Evolutionary conservation across 2,888 invertebrate genomes (phyloP).

Genomic region (Camponotus fellah): DNA sequence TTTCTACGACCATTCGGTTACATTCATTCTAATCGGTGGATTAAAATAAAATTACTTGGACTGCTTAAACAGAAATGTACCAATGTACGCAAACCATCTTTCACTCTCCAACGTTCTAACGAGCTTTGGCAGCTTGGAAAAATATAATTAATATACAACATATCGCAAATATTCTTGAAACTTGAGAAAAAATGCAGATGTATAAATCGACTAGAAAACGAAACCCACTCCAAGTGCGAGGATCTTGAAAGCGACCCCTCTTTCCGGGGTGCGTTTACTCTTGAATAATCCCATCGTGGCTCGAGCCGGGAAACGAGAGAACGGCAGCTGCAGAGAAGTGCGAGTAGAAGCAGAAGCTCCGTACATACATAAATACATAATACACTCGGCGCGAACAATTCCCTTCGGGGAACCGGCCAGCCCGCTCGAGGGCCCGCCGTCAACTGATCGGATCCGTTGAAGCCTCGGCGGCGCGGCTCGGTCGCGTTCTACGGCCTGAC

Average conservation of each 20-base stretch:
- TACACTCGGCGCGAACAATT: conserved; percentile 26
- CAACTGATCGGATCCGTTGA: conserved; percentile 57
- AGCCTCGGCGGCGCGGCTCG: conserved; percentile 42
- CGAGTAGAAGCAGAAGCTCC: conserved; percentile 1
- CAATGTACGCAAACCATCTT: not conserved
- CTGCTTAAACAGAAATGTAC: not conserved
- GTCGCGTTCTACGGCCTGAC: conserved; percentile 68
- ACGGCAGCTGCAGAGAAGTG: conserved; percentile 64
- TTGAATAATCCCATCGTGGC: conserved; percentile 63
- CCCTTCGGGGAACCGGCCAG: conserved; percentile 37
- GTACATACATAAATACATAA: conserved; percentile 1
- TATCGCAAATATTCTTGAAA: not conserved
- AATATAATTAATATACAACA: not conserved
- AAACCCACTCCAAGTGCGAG: not conserved
- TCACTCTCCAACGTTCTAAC: not conserved
- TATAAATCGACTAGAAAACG: not conserved
- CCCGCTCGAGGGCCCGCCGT: conserved; percentile 50
- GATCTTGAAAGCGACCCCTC: not conserved
- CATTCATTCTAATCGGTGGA: not conserved
- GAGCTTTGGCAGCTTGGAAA: no score
- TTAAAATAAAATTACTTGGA: not conserved
- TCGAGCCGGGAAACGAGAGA: conserved; percentile 65
- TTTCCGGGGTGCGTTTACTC: conserved; percentile 11
- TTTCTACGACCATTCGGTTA: not conserved
- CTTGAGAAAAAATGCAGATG: not conserved